Evolutionary conservation across 2,888 invertebrate genomes (phyloP).

Genomic region (Eucriotettix oculatus): DNA sequence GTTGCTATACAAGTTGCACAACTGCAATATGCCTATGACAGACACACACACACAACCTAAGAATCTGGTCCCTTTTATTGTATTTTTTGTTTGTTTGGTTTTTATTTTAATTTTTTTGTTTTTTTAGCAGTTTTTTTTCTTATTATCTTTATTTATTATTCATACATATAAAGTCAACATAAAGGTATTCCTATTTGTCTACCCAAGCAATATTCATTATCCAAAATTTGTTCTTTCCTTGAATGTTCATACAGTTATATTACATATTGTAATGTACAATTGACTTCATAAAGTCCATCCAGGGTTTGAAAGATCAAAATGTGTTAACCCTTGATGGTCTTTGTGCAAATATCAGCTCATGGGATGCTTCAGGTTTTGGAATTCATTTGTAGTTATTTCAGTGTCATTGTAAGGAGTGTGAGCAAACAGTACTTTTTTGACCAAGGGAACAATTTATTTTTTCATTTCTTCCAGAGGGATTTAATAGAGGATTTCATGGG

Average conservation of each 20-base stretch:
- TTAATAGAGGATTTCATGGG: background rate
- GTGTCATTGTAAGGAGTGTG: background rate
- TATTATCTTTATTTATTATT: constrained; percentile 14
- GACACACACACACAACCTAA: background rate
- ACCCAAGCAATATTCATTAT: no score
- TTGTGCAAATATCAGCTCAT: no score
- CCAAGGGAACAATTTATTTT: background rate
- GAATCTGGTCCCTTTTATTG: constrained; percentile 8
- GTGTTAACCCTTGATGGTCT: no score
- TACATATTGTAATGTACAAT: no score
- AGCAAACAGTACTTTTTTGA: background rate
- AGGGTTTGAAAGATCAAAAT: no score
- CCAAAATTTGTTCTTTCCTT: no score
- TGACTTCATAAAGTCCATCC: no score
- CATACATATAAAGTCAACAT: constrained; percentile 2
- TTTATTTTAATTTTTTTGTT: no score
- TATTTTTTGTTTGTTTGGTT: constrained; percentile 13
- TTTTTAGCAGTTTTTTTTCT: constrained; percentile 14
- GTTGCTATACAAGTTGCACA: no score
- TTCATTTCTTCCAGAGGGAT: background rate
- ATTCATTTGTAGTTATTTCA: background rate
- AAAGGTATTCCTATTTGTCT: background rate
- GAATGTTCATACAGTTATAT: no score
- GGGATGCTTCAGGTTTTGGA: no score
- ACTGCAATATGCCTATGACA: background rate